phyloP scores from a whole-genome alignment of 2,888 invertebrate species.

The Phalera bucephala region DNA sequence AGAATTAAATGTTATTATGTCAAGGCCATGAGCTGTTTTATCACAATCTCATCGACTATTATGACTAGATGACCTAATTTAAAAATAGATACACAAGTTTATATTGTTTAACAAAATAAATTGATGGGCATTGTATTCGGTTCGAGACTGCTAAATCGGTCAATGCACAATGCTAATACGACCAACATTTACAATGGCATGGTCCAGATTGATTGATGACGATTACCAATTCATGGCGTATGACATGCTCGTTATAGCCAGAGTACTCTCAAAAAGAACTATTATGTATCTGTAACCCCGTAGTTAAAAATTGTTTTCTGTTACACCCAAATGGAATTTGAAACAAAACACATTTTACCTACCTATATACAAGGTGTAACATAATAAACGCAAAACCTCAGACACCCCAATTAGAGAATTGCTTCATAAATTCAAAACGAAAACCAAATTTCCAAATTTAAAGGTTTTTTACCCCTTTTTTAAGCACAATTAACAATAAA shows the following conservation, averaged over 20 bases:
- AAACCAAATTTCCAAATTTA: too few relatives aligned
- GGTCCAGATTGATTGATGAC: background rate
- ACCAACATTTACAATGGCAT: background rate
- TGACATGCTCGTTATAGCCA: background rate
- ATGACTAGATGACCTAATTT: slow-evolving; percentile 57
- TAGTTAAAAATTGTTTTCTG: too few relatives aligned
- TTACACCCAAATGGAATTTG: too few relatives aligned
- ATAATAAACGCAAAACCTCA: too few relatives aligned
- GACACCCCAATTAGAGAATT: too few relatives aligned
- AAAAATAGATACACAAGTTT: slow-evolving; percentile 30
- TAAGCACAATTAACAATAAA: too few relatives aligned
- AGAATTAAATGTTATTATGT: slow-evolving; percentile 76
- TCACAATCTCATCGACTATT: slow-evolving; percentile 45
- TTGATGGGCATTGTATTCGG: background rate
- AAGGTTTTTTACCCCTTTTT: too few relatives aligned
- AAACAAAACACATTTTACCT: too few relatives aligned
- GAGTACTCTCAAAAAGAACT: too few relatives aligned
- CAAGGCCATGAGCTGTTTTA: slow-evolving; percentile 62
- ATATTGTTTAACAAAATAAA: slow-evolving; percentile 17
- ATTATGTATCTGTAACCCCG: too few relatives aligned
- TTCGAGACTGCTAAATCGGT: background rate
- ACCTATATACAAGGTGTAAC: too few relatives aligned
- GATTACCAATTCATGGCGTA: background rate
- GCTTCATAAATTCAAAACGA: too few relatives aligned
- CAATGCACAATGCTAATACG: background rate